Evolutionary conservation across 2,888 invertebrate genomes (phyloP).

Genomic region (Subacronicta megacephala): DNA sequence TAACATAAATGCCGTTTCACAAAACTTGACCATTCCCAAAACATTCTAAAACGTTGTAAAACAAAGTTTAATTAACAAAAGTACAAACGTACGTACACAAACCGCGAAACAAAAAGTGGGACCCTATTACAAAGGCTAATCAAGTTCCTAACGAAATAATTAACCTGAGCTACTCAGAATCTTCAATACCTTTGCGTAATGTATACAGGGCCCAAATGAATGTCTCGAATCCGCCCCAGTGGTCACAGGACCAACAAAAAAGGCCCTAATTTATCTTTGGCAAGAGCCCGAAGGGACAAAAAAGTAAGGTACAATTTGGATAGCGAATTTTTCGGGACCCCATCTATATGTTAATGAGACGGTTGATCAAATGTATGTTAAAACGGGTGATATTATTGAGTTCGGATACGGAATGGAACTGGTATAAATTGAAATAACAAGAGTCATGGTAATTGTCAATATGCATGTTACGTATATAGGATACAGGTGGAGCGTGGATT

Average conservation of each 20-base stretch:
- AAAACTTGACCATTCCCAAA: constrained; percentile 43
- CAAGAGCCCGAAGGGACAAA: constrained; percentile 68
- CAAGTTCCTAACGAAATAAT: constrained; percentile 65
- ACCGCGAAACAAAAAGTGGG: constrained; percentile 54
- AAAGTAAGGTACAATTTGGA: constrained; percentile 72
- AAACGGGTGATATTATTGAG: constrained; percentile 71
- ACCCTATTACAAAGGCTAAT: constrained; percentile 49
- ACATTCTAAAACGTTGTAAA: constrained; percentile 36
- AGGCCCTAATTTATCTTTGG: constrained; percentile 72
- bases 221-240: constrained; percentile 64
- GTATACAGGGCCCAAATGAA: constrained; percentile 68
- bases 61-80: constrained; percentile 58
- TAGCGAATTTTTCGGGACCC: constrained; percentile 70
- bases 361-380: constrained; percentile 78
- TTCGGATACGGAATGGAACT: constrained; percentile 59
- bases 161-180: constrained; percentile 63
- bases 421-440: constrained; percentile 71
- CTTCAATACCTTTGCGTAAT: constrained; percentile 63
- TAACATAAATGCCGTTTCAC: constrained; percentile 39
- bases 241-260: constrained; percentile 68
- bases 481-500: constrained; percentile 8
- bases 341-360: constrained; percentile 79
- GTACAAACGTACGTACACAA: constrained; percentile 43
- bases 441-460: constrained; percentile 62
- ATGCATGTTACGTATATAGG: constrained; percentile 13